A percentile compares a stretch with the other conserved stretches of the same genome.
Conservation (phyloP, 1,140 invertebrate species). For the Pentalonia nigronervosa region DNA sequence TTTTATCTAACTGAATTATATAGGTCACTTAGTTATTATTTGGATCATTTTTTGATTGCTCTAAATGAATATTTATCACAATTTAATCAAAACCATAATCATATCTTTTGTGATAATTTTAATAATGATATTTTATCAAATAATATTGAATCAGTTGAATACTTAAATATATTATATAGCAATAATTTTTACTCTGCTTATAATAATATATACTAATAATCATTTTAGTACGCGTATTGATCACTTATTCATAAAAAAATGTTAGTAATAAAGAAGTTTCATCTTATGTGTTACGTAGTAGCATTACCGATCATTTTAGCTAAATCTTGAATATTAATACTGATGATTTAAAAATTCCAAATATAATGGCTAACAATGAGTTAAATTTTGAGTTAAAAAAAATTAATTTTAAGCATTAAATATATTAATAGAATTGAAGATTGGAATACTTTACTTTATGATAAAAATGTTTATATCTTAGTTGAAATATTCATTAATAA, state of each 20-base stretch:
- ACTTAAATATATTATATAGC: neutral
- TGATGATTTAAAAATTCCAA: neutral
- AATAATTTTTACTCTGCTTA: slow-evolving; percentile 2
- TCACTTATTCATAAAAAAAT: neutral
- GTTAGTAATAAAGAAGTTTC: neutral
- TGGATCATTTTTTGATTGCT: neutral
- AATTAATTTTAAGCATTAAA: neutral
- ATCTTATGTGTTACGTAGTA: neutral
- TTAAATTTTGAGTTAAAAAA: neutral
- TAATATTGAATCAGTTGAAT: neutral
- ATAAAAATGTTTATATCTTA: neutral
- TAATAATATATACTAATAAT: neutral
- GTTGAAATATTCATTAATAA: too few species aligned
- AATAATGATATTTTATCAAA: neutral
- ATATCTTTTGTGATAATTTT: neutral
- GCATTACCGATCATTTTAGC: neutral
- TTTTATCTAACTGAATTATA: neutral
- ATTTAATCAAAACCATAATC: neutral
- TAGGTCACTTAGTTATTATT: neutral
- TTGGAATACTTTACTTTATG: neutral
- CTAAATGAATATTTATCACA: neutral
- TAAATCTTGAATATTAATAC: neutral
- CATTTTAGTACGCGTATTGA: neutral
- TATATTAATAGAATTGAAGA: neutral
- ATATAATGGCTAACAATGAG: neutral